Conservation (phyloP, 2,797 vertebrate genomes). For the Lagocephalus sceleratus region DNA sequence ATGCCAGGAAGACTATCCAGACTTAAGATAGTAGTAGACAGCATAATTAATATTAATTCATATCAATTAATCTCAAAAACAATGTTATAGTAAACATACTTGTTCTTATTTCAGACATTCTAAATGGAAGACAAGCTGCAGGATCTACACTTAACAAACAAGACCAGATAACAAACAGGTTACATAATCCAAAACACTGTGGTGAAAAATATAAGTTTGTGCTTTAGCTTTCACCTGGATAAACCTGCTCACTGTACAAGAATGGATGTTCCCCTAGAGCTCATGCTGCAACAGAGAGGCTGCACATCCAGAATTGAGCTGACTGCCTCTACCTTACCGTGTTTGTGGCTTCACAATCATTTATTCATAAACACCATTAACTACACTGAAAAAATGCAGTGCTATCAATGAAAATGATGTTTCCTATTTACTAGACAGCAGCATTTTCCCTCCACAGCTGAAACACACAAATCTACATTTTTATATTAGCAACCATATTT, state of each 20-base stretch:
- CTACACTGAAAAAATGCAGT: no score
- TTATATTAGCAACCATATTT: no score
- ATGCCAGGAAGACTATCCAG: no score
- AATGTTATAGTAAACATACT: no score
- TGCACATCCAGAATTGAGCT: background rate
- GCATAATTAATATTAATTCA: no score
- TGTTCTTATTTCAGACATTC: no score
- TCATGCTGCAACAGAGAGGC: background rate
- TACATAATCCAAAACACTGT: background rate
- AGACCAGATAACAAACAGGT: background rate
- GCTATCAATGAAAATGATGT: no score
- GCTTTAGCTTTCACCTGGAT: background rate
- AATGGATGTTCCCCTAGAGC: background rate
- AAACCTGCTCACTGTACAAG: background rate
- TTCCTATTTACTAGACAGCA: background rate
- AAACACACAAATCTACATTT: no score
- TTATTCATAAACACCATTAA: background rate
- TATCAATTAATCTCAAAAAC: no score
- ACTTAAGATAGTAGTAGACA: no score
- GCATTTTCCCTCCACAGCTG: background rate
- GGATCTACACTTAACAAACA: background rate
- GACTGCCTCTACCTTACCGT: background rate
- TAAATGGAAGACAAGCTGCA: no score
- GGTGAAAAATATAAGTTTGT: background rate
- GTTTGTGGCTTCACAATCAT: no score